Evolutionary conservation across 2,888 invertebrate species (phyloP), one percentile per base, ranked within the genome.

Genomic region (Drosophila kuntzei): DNA sequence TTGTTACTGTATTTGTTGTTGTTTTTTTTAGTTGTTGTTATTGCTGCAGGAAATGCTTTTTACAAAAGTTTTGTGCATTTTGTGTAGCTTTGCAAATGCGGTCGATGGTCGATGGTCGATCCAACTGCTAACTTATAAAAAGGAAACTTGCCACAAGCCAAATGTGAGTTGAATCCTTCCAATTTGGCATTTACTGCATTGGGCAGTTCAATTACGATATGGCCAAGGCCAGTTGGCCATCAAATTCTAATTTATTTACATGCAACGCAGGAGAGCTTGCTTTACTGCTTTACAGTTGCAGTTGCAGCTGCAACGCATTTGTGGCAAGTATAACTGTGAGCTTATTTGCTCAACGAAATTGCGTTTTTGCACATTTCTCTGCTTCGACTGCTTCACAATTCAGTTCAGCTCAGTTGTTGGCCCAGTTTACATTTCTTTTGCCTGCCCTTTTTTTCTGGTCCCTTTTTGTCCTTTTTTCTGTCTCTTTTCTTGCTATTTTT

Each of bases 231-330:
- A 66, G 58, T 41, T 55, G 41, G 60, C 71, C 59, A 75, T 75
- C 75, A 75, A 78, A 66, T 86, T 82, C 71, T 86, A 86, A 84
- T 84, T 84, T 84, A 84, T 84, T 84, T 84, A 88, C 86, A 88
- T 74, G 62, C 62, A 32, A 59, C 18, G 49, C 18, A 37, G 20
- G n/a, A 54, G n/a, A 58, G 39, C 36, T 25, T 14, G 20, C n/a
- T 25, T 39, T 16, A 9, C 46, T 22, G 59, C 22, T 44, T 39
- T 16, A 9, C 46, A 18, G 59, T 18, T 44, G 16, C 39, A 18
- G 5, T n/a, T 49, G 50, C 71, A 44, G 65, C 63, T 67, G 62
- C 66, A 76, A 59, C 77, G 62, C 63, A 77, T 72, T 76, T 76
- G 73, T 43, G 75, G 75, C 68, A 50, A 61, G 53, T 20, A 51